Conservation (phyloP, 2,797 vertebrate genomes). For the Trachops cirrhosus region DNA sequence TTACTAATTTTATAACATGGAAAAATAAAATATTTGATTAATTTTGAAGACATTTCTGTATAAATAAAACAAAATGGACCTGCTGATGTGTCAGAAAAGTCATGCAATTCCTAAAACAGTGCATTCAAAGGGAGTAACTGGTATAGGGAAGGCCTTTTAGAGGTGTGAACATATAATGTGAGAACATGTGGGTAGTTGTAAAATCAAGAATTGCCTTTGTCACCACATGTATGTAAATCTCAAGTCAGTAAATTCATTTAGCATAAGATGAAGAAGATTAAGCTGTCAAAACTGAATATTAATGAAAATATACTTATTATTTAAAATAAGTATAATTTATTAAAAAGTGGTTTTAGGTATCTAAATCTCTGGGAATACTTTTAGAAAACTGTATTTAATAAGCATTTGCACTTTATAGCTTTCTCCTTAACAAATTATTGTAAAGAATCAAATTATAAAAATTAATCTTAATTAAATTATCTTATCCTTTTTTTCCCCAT, state of each 20-base stretch:
- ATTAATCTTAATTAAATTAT: neutral
- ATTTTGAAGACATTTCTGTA: neutral
- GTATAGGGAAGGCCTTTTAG: neutral
- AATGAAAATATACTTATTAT: too few relatives aligned
- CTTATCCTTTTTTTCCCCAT: neutral
- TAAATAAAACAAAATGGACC: neutral
- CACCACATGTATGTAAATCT: neutral
- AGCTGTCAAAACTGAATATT: neutral
- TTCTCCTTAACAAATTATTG: neutral
- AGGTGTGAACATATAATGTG: neutral
- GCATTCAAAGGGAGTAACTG: neutral
- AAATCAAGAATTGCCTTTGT: neutral
- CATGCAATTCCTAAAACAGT: neutral
- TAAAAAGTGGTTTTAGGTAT: neutral
- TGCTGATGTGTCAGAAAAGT: neutral
- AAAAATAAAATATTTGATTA: neutral
- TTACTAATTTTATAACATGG: neutral
- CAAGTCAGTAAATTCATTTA: neutral
- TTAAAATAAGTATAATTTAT: neutral
- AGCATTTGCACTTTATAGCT: neutral
- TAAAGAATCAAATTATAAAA: constrained; percentile 28
- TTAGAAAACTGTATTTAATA: neutral
- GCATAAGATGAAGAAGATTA: neutral
- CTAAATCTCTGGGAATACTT: neutral
- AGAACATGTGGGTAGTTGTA: neutral